These are phyloP conservation scores for Pachyramphus minor DNA, from an alignment of 2,113 vertebrate genomes.

Conservation along the genomic window DNA sequence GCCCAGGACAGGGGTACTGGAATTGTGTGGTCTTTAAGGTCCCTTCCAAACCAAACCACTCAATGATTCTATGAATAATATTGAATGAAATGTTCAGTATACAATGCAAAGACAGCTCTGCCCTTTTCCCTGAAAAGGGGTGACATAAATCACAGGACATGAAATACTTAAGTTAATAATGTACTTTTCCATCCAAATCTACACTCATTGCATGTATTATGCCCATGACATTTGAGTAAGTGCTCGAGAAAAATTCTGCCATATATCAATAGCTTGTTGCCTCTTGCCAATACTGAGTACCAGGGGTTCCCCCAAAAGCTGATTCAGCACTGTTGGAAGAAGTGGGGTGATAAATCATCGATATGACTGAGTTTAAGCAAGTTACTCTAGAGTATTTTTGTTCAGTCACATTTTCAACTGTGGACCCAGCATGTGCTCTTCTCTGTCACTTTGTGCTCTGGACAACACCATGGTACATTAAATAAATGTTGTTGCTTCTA, in stretches of 20 bases:
- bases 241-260: background rate
- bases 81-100: background rate
- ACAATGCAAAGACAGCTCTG: background rate
- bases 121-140: background rate
- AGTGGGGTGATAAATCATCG: background rate
- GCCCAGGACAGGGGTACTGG: fast-evolving
- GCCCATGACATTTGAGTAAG: background rate
- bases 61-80: no score
- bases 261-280: background rate
- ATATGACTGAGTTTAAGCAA: background rate
- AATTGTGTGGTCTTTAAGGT: background rate
- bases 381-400: background rate
- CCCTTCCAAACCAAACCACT: background rate
- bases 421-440: background rate
- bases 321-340: background rate
- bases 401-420: background rate
- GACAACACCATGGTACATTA: background rate
- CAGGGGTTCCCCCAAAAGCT: background rate
- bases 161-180: background rate
- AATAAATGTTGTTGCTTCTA: fast-evolving
- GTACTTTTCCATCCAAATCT: background rate
- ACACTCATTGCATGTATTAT: background rate
- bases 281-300: background rate
- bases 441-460: background rate
- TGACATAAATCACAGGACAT: background rate